phyloP scores from a whole-genome alignment of 53 echinoderm and acorn worm genomes.

The Pentamera pediparva region DNA sequence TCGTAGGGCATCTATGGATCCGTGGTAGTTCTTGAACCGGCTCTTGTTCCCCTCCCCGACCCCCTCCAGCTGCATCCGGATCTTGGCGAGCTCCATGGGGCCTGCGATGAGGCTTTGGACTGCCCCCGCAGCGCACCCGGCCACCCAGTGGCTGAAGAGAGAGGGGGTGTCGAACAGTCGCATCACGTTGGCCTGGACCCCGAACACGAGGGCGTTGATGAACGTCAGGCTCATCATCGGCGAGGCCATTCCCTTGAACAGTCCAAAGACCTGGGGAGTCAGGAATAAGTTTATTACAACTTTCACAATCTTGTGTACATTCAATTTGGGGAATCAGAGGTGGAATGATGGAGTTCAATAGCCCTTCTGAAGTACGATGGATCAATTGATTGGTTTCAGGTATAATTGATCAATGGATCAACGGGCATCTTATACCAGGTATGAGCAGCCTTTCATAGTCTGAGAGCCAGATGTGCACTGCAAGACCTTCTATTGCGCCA shows the following conservation, averaged over 20 bases:
- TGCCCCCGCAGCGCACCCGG: slow-evolving; percentile 71
- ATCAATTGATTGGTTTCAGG: too few species aligned
- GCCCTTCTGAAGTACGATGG: too few species aligned
- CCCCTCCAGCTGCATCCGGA: slow-evolving; percentile 79
- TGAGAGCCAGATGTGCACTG: too few species aligned
- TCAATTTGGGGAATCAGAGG: too few species aligned
- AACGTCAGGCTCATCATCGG: slow-evolving; percentile 85
- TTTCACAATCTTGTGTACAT: too few species aligned
- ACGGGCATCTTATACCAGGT: too few species aligned
- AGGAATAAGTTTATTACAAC: too few species aligned
- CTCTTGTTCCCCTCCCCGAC: slow-evolving; percentile 41
- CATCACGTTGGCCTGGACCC: slow-evolving; percentile 92
- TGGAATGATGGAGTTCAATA: too few species aligned
- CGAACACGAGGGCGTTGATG: slow-evolving; percentile 89
- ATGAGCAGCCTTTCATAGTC: too few species aligned
- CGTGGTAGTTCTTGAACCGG: slow-evolving; percentile 40
- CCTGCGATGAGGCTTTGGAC: slow-evolving; percentile 78
- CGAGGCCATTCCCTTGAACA: slow-evolving; percentile 98
- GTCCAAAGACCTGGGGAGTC: slow-evolving; percentile 75
- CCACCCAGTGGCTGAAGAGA: slow-evolving; percentile 65
- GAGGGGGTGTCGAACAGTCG: slow-evolving; percentile 77
- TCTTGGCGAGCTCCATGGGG: slow-evolving; percentile 98
- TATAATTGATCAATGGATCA: too few species aligned
- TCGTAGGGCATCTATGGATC: slow-evolving; percentile 69
- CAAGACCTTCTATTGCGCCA: too few species aligned